Conservation (phyloP, 2,888 invertebrate species). For the Acleris emargana region DNA sequence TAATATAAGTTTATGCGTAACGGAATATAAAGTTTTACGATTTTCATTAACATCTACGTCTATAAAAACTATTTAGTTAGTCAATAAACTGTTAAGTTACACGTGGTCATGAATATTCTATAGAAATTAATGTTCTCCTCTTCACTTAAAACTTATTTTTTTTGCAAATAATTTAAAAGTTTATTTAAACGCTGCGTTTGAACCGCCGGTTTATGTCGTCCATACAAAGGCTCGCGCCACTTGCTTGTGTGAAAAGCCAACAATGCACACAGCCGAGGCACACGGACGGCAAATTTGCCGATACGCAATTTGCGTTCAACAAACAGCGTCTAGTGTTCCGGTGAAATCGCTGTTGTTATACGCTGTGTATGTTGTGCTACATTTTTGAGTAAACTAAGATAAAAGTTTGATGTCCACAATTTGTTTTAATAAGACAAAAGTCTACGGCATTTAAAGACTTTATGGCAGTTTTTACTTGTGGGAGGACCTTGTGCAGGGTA, state of each 20-base stretch:
- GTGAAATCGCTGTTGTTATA: slow-evolving; percentile 32
- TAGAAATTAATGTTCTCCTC: background rate
- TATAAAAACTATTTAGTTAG: slow-evolving; percentile 19
- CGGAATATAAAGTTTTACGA: slow-evolving; percentile 27
- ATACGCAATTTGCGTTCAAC: slow-evolving; percentile 64
- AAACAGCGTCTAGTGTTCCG: slow-evolving; percentile 52
- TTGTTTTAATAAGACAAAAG: too few relatives aligned
- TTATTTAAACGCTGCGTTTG: slow-evolving; percentile 38
- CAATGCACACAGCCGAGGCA: slow-evolving; percentile 50
- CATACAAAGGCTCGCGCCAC: slow-evolving; percentile 47
- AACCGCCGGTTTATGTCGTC: slow-evolving; percentile 50
- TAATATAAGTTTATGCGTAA: slow-evolving; percentile 18
- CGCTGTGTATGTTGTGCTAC: slow-evolving; percentile 26
- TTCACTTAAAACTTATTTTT: too few relatives aligned
- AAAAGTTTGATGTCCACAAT: too few relatives aligned
- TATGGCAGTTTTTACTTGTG: too few relatives aligned
- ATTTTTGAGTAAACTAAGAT: slow-evolving; percentile 8
- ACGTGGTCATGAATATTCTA: slow-evolving; percentile 17
- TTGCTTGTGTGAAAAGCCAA: slow-evolving; percentile 76
- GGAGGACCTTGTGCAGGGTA: too few relatives aligned
- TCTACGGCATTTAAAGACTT: too few relatives aligned
- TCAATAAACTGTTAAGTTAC: slow-evolving; percentile 27
- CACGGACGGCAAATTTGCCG: slow-evolving; percentile 66
- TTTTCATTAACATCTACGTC: slow-evolving; percentile 25
- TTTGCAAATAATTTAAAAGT: background rate